These are phyloP conservation scores for Acanthurus leucopareius DNA, from an alignment of 2,797 vertebrate species.

Conservation along the genomic window DNA sequence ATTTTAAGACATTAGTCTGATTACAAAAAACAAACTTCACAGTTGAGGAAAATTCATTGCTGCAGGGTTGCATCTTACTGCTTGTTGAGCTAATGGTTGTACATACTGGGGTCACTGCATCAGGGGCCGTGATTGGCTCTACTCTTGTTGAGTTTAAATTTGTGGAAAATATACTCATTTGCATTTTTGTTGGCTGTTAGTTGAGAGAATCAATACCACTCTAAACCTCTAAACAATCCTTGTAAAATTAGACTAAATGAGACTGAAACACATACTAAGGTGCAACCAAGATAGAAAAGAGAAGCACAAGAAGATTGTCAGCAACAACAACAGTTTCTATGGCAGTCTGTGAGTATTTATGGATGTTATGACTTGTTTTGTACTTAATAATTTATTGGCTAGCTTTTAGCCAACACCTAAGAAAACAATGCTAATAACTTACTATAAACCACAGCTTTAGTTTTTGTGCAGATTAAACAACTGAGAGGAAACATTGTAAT, in stretches of 20 bases:
- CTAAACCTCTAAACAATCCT: too few species aligned
- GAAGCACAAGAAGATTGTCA: too few species aligned
- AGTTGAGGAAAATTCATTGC: neutral
- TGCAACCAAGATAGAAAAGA: too few species aligned
- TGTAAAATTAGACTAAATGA: too few species aligned
- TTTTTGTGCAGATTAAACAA: neutral
- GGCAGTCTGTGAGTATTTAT: too few species aligned
- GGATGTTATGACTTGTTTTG: too few species aligned
- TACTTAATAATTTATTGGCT: too few species aligned
- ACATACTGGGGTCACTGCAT: neutral
- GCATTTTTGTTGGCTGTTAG: neutral
- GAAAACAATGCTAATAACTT: neutral
- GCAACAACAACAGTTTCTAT: too few species aligned
- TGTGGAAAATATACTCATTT: neutral
- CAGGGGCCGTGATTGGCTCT: neutral
- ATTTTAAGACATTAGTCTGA: constrained; percentile 42
- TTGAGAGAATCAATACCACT: neutral
- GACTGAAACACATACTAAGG: too few species aligned
- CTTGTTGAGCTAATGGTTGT: neutral
- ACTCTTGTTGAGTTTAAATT: neutral
- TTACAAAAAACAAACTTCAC: constrained; percentile 25
- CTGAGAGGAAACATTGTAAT: neutral
- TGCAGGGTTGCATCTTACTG: neutral
- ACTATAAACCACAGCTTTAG: neutral
- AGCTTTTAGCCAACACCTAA: too few species aligned